Evolutionary conservation across 2,888 invertebrate genomes (phyloP).

Genomic region (Leptopilina myrica): DNA sequence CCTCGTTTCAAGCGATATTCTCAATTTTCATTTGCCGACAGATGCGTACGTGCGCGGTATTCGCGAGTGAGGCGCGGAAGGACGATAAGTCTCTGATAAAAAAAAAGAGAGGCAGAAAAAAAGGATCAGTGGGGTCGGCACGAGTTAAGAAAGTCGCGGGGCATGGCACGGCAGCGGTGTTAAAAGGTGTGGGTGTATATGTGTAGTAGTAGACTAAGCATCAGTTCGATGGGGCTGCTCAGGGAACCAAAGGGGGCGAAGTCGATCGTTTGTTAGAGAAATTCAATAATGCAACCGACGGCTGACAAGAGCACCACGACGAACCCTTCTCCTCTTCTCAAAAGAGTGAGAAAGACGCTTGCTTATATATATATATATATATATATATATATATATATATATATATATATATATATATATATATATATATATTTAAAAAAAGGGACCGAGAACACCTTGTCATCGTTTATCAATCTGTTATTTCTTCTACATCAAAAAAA

Average conservation of each 20-base stretch:
- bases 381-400: neutral
- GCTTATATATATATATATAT: neutral
- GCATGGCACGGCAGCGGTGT: slow-evolving; percentile 42
- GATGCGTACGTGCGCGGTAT: slow-evolving; percentile 65
- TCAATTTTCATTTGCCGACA: slow-evolving; percentile 65
- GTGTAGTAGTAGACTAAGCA: slow-evolving; percentile 46
- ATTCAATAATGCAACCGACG: slow-evolving; percentile 68
- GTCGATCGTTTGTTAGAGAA: slow-evolving; percentile 69
- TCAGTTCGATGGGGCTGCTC: neutral
- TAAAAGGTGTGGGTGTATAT: slow-evolving; percentile 46
- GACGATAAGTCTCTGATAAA: slow-evolving; percentile 48
- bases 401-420: neutral
- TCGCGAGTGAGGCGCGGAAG: slow-evolving; percentile 41
- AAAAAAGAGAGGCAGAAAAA: slow-evolving; percentile 42
- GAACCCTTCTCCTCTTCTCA: slow-evolving; percentile 49
- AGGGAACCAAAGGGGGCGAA: slow-evolving; percentile 45
- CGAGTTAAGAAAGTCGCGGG: slow-evolving; percentile 44
- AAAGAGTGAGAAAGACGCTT: slow-evolving; percentile 28
- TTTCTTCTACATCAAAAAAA: slow-evolving; percentile 6
- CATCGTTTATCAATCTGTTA: slow-evolving; percentile 39
- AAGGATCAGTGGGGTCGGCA: slow-evolving; percentile 49
- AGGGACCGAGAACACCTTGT: slow-evolving; percentile 11
- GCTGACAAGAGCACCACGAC: slow-evolving; percentile 61
- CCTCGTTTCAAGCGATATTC: slow-evolving; percentile 53
- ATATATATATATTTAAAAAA: neutral